Conservation (phyloP, 2,797 vertebrate species). For the Falco cherrug region DNA sequence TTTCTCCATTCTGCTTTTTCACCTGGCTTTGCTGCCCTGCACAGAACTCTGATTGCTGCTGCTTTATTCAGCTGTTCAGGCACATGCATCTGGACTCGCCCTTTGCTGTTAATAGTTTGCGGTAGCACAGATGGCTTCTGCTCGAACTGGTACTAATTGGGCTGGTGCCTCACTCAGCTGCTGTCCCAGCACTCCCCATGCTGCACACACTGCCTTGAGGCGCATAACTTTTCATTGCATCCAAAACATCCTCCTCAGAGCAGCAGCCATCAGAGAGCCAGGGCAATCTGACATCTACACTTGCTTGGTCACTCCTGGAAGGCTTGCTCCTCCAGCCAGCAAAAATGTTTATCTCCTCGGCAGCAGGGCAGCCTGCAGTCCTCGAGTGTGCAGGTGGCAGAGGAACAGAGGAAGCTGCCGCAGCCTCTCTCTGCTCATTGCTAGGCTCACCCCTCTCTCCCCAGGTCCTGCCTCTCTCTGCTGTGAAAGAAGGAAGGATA, state of each 20-base stretch:
- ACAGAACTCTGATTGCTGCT: background rate
- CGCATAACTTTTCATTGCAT: background rate
- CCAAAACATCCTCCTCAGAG: background rate
- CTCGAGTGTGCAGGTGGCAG: background rate
- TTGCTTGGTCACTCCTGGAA: background rate
- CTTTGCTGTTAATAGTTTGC: background rate
- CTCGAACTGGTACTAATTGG: background rate
- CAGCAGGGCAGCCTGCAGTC: background rate
- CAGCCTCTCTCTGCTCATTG: background rate
- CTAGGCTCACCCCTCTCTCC: background rate
- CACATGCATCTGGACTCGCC: background rate
- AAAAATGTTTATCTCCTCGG: background rate
- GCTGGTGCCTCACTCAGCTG: background rate
- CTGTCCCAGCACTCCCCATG: background rate
- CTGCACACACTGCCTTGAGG: background rate
- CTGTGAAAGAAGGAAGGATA: background rate
- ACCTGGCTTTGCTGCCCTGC: background rate
- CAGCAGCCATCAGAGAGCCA: background rate
- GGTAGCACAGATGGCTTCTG: background rate
- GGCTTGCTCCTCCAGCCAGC: background rate
- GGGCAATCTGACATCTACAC: accelerated
- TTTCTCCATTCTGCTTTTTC: background rate
- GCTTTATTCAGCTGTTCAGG: background rate
- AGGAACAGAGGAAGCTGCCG: background rate
- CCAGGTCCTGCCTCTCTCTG: background rate